Conservation (phyloP, 2,113 vertebrate species). For the Elanus axillaris region DNA sequence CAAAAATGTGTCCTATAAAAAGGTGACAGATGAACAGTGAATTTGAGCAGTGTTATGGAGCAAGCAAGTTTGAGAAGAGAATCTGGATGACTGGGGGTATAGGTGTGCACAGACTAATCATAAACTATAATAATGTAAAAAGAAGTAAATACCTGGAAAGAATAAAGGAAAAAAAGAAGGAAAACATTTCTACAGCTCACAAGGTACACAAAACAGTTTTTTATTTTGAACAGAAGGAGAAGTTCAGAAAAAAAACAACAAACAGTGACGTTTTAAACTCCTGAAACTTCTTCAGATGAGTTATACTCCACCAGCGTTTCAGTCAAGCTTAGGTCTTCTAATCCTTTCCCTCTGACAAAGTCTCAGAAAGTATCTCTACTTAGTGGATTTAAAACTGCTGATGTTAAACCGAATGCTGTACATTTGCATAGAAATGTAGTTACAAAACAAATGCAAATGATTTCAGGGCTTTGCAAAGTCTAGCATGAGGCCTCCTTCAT, state of each 20-base stretch:
- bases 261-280: neutral
- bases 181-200: neutral
- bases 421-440: slow-evolving; percentile 49
- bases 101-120: neutral
- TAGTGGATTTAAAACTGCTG: slow-evolving; percentile 36
- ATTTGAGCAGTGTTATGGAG: neutral
- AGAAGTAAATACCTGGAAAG: neutral
- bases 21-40: neutral
- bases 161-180: neutral
- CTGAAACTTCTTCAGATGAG: neutral
- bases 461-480: neutral
- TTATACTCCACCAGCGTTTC: neutral
- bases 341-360: slow-evolving; percentile 24
- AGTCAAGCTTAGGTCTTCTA: slow-evolving; percentile 34
- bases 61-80: neutral
- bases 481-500: neutral
- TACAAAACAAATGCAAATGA: slow-evolving; percentile 59
- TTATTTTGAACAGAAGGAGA: neutral
- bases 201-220: neutral
- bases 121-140: neutral
- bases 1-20: neutral
- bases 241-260: neutral
- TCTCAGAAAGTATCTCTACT: slow-evolving; percentile 27
- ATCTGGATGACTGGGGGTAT: neutral
- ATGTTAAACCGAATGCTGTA: neutral